Evolutionary conservation across 2,888 invertebrate genomes (phyloP).

Genomic region (Catonia carolina): DNA sequence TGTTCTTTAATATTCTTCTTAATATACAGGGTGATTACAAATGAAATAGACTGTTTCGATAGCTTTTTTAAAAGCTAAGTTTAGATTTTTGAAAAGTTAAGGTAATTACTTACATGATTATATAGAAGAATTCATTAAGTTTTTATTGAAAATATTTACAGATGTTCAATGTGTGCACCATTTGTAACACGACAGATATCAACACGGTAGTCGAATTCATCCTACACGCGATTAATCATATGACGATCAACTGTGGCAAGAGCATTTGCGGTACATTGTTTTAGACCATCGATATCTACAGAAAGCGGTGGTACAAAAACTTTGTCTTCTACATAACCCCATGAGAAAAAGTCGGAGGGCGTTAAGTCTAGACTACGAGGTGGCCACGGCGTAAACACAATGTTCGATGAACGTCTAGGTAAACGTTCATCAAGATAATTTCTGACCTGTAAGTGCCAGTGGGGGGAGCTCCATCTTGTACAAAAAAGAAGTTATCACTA

Average conservation of each 20-base stretch:
- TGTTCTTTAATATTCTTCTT: too few relatives aligned
- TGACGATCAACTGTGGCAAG: conserved; percentile 18
- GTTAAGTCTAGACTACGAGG: conserved; percentile 10
- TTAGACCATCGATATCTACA: conserved; percentile 13
- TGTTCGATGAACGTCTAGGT: too few relatives aligned
- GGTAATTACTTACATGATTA: conserved; percentile 13
- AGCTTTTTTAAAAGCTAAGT: too few relatives aligned
- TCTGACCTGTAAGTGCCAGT: too few relatives aligned
- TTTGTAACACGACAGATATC: conserved; percentile 13
- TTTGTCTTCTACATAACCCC: conserved; percentile 6
- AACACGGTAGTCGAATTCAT: conserved; percentile 13
- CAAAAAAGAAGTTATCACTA: conserved; percentile 9
- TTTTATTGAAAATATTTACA: conserved; percentile 15
- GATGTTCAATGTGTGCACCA: conserved; percentile 15
- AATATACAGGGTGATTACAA: conserved; percentile 13
- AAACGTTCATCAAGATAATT: too few relatives aligned
- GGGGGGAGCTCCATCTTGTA: conserved; percentile 10
- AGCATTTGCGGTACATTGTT: conserved; percentile 18
- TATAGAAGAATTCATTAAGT: conserved; percentile 8
- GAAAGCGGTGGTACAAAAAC: conserved; percentile 13
- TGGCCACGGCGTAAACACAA: conserved; percentile 18
- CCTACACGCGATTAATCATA: conserved; percentile 9
- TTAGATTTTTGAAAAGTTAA: too few relatives aligned
- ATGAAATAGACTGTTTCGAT: conserved; percentile 7
- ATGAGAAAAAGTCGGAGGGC: conserved; percentile 10